Evolutionary conservation across 2,888 invertebrate species (phyloP).

Genomic region (Julus scandinavius): DNA sequence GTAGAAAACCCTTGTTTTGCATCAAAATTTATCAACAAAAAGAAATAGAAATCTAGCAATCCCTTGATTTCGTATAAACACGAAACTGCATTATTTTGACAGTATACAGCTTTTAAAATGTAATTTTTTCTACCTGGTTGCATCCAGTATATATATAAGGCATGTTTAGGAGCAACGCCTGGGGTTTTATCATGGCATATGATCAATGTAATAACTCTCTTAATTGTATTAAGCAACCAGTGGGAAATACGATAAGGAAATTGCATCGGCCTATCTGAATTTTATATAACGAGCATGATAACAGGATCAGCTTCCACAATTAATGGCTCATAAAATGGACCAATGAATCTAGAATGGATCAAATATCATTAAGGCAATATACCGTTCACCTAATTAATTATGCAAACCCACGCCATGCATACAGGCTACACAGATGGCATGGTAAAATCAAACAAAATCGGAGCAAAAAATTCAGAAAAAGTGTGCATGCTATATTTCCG

Average conservation of each 20-base stretch:
- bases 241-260: conserved; percentile 19
- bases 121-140: background rate
- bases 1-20: too few relatives aligned
- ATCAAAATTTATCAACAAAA: too few relatives aligned
- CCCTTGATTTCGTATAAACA: too few relatives aligned
- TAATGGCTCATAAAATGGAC: conserved; percentile 3
- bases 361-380: background rate
- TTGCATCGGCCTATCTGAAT: background rate
- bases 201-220: background rate
- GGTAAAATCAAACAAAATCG: background rate
- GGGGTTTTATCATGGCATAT: background rate
- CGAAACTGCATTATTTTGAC: too few relatives aligned
- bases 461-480: background rate
- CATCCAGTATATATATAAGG: background rate
- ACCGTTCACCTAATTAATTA: background rate
- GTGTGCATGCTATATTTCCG: too few relatives aligned
- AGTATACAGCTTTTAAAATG: background rate
- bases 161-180: background rate
- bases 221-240: background rate
- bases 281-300: background rate
- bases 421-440: background rate
- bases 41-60: too few relatives aligned
- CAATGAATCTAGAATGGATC: background rate
- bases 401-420: background rate
- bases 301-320: conserved; percentile 38